phyloP scores from a whole-genome alignment of 2,797 vertebrate species.

The Emydoidea blandingii region DNA sequence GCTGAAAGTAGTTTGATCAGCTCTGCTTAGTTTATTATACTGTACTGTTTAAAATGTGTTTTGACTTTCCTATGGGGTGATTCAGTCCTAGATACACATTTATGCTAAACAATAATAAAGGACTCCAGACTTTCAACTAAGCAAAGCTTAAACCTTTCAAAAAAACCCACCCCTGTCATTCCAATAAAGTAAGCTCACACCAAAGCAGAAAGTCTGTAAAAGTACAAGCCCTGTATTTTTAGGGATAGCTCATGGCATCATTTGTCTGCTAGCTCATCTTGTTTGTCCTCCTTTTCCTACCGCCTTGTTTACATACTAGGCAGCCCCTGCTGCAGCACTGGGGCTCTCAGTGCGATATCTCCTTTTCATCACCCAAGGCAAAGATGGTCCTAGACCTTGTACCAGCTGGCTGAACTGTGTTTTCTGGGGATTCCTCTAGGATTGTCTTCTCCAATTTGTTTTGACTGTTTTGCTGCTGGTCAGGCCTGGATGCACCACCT shows the following conservation, averaged over 20 bases:
- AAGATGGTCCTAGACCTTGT: constrained; percentile 46
- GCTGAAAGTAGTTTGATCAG: neutral
- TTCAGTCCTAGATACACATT: neutral
- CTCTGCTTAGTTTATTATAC: neutral
- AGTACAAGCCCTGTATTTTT: neutral
- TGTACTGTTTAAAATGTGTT: neutral
- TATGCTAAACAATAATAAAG: neutral
- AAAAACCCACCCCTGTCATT: neutral
- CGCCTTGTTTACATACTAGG: constrained; percentile 46
- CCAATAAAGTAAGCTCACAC: constrained; percentile 12
- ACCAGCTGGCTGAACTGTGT: constrained; percentile 67
- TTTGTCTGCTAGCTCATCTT: constrained; percentile 41
- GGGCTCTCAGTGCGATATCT: neutral
- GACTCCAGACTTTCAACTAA: constrained; percentile 6
- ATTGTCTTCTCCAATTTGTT: constrained; percentile 64
- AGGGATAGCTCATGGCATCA: neutral
- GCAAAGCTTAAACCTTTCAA: constrained; percentile 15
- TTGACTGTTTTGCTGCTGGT: constrained; percentile 69
- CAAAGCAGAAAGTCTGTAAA: constrained; percentile 23
- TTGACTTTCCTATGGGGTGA: neutral
- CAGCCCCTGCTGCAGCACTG: constrained; percentile 26
- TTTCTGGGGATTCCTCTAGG: constrained; percentile 54
- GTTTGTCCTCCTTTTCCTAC: constrained; percentile 44
- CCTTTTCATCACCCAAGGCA: constrained; percentile 30
- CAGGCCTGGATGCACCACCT: constrained; percentile 52